Evolutionary conservation across 2,113 vertebrate genomes (phyloP).

Genomic region (Entelurus aequoreus): DNA sequence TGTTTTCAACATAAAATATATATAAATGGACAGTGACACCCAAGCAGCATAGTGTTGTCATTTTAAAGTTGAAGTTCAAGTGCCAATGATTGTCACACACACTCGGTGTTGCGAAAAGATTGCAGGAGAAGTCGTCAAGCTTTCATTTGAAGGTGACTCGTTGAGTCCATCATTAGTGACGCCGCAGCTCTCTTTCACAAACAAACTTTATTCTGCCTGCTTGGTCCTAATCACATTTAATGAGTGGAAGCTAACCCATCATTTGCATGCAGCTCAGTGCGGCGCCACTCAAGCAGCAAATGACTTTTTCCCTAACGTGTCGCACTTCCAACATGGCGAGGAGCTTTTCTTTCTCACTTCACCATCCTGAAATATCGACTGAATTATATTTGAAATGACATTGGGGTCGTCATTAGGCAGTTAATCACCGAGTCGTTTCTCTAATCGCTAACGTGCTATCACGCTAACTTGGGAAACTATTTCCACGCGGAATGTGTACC

Average conservation of each 20-base stretch:
- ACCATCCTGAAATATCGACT: neutral
- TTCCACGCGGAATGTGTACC: slow-evolving; percentile 60
- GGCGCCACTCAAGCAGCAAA: slow-evolving; percentile 10
- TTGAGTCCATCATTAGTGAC: slow-evolving; percentile 22
- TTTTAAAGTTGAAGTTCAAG: no score
- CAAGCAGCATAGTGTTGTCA: no score
- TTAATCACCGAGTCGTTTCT: neutral
- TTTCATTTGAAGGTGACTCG: slow-evolving; percentile 61
- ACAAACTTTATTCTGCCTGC: neutral
- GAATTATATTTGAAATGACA: no score
- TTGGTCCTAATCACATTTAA: slow-evolving; percentile 17
- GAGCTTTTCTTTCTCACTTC: neutral
- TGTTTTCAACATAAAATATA: no score
- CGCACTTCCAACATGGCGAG: neutral
- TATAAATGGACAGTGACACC: no score
- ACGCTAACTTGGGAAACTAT: neutral
- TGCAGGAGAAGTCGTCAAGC: no score
- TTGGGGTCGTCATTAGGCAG: no score
- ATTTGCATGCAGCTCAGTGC: slow-evolving; percentile 24
- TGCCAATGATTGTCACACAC: no score
- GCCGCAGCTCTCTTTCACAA: neutral
- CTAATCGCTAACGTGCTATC: neutral
- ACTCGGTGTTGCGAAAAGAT: no score
- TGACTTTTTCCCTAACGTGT: slow-evolving; percentile 7
- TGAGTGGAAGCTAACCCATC: slow-evolving; percentile 22